Percentiles rank a stretch among this genome's conserved stretches.
These are phyloP conservation scores for Bombus balteatus DNA, from an alignment of 1,140 invertebrate genomes.

Conservation along the genomic window DNA sequence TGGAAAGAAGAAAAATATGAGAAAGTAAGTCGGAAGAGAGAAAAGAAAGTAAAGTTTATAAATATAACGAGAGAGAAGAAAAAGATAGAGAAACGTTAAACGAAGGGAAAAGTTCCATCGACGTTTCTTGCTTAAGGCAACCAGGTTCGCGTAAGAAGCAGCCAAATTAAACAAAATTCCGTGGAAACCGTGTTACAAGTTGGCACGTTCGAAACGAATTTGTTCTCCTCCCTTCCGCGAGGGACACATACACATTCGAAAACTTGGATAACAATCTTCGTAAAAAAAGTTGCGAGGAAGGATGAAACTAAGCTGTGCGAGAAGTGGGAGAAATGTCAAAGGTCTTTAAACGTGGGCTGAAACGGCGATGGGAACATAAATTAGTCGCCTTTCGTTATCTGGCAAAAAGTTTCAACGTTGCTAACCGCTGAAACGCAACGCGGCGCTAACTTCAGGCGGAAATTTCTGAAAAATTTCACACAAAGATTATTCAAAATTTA, in stretches of 20 bases:
- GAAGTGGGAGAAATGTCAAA: background rate
- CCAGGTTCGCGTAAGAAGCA: background rate
- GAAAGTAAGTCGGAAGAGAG: no score
- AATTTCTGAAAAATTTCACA: background rate
- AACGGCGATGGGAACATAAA: background rate
- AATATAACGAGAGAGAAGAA: background rate
- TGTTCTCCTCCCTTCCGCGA: background rate
- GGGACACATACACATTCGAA: background rate
- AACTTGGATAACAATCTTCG: background rate
- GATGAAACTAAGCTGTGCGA: background rate
- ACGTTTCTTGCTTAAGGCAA: background rate
- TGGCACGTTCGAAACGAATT: background rate
- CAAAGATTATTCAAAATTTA: background rate
- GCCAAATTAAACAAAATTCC: slow-evolving; percentile 1
- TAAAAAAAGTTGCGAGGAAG: background rate
- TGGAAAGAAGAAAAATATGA: background rate
- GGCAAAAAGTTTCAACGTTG: background rate
- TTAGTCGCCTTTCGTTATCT: background rate
- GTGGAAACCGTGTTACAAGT: background rate
- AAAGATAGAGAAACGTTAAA: background rate
- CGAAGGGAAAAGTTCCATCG: background rate
- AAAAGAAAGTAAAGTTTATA: background rate
- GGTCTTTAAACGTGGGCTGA: background rate
- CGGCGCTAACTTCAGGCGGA: background rate
- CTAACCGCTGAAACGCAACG: background rate